These are phyloP conservation scores for Smutsia temminckii DNA, from an alignment of 2,797 vertebrate species.

Conservation along the genomic window DNA sequence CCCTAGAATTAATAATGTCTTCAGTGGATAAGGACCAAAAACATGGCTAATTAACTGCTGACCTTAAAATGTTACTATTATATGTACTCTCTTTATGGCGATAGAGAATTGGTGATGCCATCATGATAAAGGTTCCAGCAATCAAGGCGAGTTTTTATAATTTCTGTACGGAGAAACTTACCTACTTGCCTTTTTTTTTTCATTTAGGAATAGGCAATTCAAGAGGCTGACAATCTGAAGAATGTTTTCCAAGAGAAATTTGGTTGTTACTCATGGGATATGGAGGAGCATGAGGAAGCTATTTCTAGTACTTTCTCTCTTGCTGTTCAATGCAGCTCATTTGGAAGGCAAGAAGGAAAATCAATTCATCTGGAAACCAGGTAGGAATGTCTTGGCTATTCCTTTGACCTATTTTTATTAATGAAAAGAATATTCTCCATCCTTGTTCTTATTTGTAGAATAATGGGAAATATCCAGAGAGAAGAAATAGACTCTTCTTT, in stretches of 20 bases:
- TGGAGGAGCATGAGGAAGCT: conserved; percentile 85
- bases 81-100: not conserved
- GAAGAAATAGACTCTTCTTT: not conserved
- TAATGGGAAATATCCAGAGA: not conserved
- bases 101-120: not conserved
- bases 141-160: not conserved
- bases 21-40: not conserved
- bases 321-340: conserved; percentile 88
- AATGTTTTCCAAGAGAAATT: conserved; percentile 93
- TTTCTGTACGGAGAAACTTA: conserved; percentile 17
- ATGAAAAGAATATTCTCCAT: not conserved
- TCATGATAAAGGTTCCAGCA: not conserved
- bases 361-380: conserved; percentile 96
- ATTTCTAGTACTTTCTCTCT: conserved; percentile 86
- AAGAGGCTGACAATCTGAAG: conserved; percentile 89
- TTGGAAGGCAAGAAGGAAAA: conserved; percentile 89
- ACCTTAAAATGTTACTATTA: not conserved
- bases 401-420: not conserved
- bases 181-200: not conserved
- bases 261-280: conserved; percentile 87
- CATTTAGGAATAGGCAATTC: conserved; percentile 90
- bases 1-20: not conserved
- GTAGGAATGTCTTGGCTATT: conserved; percentile 84
- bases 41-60: not conserved
- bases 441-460: not conserved